phyloP scores from a whole-genome alignment of 2,113 vertebrate genomes.

The Corydoras maculifer region DNA sequence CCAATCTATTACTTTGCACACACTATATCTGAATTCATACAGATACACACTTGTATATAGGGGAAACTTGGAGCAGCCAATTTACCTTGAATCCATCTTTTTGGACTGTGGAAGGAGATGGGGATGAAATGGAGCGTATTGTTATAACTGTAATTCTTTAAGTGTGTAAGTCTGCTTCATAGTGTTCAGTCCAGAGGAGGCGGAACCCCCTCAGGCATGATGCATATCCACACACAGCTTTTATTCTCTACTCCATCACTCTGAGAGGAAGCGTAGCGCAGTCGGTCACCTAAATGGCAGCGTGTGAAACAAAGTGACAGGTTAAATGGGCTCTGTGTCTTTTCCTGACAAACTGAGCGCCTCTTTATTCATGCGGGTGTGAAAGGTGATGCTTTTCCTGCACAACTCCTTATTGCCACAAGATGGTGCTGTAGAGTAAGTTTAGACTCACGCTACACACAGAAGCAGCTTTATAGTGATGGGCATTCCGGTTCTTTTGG shows the following conservation, averaged over 20 bases:
- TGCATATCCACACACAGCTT: slow-evolving; percentile 46
- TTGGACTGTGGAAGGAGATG: no score
- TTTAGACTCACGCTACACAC: not conserved
- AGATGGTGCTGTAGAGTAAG: slow-evolving; percentile 55
- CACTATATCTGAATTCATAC: no score
- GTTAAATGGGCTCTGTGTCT: slow-evolving; percentile 55
- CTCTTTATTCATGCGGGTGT: slow-evolving; percentile 33
- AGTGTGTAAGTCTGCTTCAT: no score
- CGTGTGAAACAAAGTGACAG: slow-evolving; percentile 45
- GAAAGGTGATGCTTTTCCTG: slow-evolving; percentile 17
- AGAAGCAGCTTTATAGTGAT: no score
- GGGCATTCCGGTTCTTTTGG: no score
- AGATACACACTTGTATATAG: no score
- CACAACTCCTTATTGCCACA: slow-evolving; percentile 46
- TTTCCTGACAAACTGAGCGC: slow-evolving; percentile 28
- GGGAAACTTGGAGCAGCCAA: no score
- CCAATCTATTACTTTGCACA: no score
- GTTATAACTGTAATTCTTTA: no score
- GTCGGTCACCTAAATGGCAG: slow-evolving; percentile 45
- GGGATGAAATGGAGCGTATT: no score
- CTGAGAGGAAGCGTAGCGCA: slow-evolving; percentile 33
- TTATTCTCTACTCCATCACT: slow-evolving; percentile 30
- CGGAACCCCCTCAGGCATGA: slow-evolving; percentile 38
- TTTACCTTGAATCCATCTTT: no score
- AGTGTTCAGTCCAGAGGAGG: slow-evolving; percentile 1